Base-by-base conservation (phyloP, 2,888 invertebrate genomes). In the Macrostomum cliftonense region DNA sequence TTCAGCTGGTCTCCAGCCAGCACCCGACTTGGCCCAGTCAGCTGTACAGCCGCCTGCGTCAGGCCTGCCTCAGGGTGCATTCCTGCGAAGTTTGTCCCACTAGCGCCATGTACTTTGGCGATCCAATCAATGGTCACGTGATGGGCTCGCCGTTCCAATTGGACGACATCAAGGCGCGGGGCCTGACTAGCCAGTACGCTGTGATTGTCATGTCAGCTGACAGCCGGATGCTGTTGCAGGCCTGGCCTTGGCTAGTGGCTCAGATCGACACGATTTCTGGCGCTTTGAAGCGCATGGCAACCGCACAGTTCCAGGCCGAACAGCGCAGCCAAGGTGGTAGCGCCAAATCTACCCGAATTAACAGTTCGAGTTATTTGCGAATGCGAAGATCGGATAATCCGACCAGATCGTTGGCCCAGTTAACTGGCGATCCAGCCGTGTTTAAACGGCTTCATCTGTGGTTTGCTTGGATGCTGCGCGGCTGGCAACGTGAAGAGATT, bases 31-130 rank as follows among this genome's bases (percentile, higher is more conserved):
- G 70, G 50, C 65, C 66, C 13, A 37, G 28, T 4, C 81, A 83
- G 56, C 77, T 84, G 19, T 79, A 79, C 37, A 75, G 77, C 52
- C 76, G 84, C 58, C 72, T 86, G 38, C 77, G 81, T 62, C 83
- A 86, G 63, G 86, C 86, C 1, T 74, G 74, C 61, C 63, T 74
- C 46, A 76, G 88, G 51, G 87, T 87, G 67, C 77, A 91, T 42
- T 88, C 88, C 68, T 87, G 87, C 68, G 91, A 91, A 75, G 84
- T 85, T 61, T 43, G 17, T 19, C 42, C 39, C 2, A 14, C 37
- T 36, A 85, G 86, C 5, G 81, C 85, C 47, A 79, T 86, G 9
- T 87, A 87, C 68, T 91, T 88, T 73, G 89, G 88, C 47, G 89
- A 89, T 62, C 78, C 80, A 12, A 77, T 80, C 48, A 78, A 83